Evolutionary conservation across 2,888 invertebrate species (phyloP), one percentile per base, ranked within the genome.

Genomic region (Agrotis puta): DNA sequence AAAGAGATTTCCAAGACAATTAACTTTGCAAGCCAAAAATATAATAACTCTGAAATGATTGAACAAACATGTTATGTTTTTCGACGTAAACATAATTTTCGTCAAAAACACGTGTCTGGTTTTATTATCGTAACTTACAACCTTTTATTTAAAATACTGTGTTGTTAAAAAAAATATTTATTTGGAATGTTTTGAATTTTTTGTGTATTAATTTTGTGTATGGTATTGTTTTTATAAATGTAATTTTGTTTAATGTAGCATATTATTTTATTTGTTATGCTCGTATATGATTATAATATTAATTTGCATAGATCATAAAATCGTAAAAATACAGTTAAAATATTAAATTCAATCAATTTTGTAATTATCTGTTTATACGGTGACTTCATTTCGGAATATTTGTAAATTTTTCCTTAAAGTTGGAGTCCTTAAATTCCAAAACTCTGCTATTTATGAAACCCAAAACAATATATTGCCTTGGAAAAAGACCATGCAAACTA

Each of bases 91-190:
- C 27, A 33, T 27, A 20, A 24, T 51, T 48, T 48, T 13, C 9
- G 69, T 45, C 48, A 48, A 24, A 39, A 39, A 27, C 13, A 7
- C 48, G 59, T 70, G 51, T 45, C 56, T 54, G 7, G 13, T 45
- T 65, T 51, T 74, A 64, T 47, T n/a, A 56, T 53, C 50, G 27
- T 54, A 51, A 47, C 33, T 50, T 3, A 33, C 22, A 47, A n/a
- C 47, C 20, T 50, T 39, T 45, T 24, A 39, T 39, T 9, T 39
- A 39, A 1, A 39, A 39, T 39, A 39, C 39, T 39, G 11, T 39
- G 39, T 39, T 39, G 39, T 24, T 53, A n/a, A n/a, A n/a, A n/a
- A n/a, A n/a, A n/a, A n/a, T n/a, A 6, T 53, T 70, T 50, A 16
- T n/a, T 54, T 39, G 13, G 43, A 58, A 22, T 7, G 43, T 58